Base-by-base conservation (phyloP, 2,113 vertebrate species). In the Brachyhypopomus gauderio region DNA sequence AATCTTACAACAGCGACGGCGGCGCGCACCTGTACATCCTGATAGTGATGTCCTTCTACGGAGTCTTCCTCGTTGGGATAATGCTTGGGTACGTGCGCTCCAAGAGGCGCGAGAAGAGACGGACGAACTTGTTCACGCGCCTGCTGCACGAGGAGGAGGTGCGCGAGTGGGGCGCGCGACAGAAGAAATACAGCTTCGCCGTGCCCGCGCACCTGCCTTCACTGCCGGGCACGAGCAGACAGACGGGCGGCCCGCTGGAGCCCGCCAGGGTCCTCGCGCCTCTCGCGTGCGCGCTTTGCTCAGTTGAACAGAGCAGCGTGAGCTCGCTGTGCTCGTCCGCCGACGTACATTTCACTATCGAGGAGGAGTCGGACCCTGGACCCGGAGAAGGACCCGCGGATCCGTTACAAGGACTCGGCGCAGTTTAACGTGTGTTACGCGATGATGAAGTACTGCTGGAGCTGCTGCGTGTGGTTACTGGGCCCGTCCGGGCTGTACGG, bases 21-120 rank as follows among this genome's bases (percentile, higher is more conserved):
- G 95, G 95, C 0, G 96, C 96, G 22, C 96, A 95, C 78, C 92
- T 96, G 72, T 99, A 98, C 87, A 91, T 98, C 22, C 81, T 98
- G 71, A 95, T 97, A 0, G 96, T 98, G 74, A 94, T 99, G 93
- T 96, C 94, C 78, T 98, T 99, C 93, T 99, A 99, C 0, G 97
- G 95, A 55, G 75, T 98, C 85, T 99, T 99, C 89, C 92, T 99
- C 85, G 92, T 94, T 11, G 97, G 95, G 20, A 95, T 99, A 77
- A 96, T 96, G 95, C 86, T 98, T 38, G 95, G 96, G 75, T 98
- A 99, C 88, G 93, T 98, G 91, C 96, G 96, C 85, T 96, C 95
- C 75, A 98, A 98, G 88, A 90, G 93, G 83, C 92, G 92, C 67
- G 96, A 98, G 88, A 96, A 96, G 90, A 92, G 93, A 88, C 92